A percentile compares a stretch with the other conserved stretches of the same genome.
phyloP scores from a whole-genome alignment of 2,113 vertebrate species.

The Alligator mississippiensis region DNA sequence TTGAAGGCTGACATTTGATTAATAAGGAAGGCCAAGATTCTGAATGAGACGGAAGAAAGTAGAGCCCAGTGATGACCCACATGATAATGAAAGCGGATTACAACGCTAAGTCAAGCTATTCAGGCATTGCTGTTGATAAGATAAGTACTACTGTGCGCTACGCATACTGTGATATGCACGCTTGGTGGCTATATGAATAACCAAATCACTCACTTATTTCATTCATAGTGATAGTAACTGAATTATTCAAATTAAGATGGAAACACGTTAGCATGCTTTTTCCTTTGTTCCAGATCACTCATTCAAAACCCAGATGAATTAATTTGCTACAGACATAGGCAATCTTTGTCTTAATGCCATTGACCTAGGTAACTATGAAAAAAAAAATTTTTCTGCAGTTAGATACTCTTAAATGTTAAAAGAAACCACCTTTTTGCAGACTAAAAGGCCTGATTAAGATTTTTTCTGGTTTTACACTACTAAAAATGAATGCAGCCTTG shows the following conservation, averaged over 20 bases:
- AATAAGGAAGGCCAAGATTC: background rate
- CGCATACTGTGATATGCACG: background rate
- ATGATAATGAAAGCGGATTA: background rate
- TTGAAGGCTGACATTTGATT: background rate
- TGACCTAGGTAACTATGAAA: background rate
- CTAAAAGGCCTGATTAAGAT: background rate
- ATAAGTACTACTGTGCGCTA: background rate
- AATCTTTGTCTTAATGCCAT: background rate
- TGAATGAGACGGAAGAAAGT: background rate
- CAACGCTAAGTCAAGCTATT: fast-evolving
- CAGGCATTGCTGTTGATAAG: background rate
- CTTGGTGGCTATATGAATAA: background rate
- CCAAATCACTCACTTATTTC: background rate
- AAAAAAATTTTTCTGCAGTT: background rate
- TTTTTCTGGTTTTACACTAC: background rate
- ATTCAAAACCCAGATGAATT: background rate
- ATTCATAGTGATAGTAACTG: background rate
- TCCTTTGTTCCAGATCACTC: slow-evolving; percentile 9
- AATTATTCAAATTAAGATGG: background rate
- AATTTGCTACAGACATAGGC: background rate
- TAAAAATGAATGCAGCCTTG: background rate
- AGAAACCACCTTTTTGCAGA: background rate
- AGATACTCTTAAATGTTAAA: background rate
- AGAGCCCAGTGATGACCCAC: background rate
- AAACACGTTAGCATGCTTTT: background rate